Conservation (phyloP, 2,797 vertebrate genomes). For the Glyptemys insculpta region DNA sequence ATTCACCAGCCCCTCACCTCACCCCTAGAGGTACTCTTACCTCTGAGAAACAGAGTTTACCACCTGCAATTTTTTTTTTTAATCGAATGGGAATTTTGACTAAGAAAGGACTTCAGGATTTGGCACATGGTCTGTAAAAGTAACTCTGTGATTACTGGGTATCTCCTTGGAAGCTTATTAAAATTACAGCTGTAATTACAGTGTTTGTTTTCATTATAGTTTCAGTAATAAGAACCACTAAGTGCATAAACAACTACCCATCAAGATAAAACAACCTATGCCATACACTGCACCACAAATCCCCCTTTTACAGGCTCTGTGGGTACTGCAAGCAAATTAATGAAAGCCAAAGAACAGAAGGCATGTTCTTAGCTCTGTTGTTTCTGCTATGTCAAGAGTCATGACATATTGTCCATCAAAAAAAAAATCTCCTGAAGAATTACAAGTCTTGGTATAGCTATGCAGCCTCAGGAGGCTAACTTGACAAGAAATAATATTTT, state of each 20-base stretch:
- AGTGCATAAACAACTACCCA: not conserved
- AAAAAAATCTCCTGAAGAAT: not conserved
- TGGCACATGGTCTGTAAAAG: not conserved
- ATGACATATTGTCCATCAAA: not conserved
- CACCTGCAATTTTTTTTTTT: not conserved
- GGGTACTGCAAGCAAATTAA: not conserved
- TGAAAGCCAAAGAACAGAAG: not conserved
- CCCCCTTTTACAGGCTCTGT: not conserved
- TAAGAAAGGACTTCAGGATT: not conserved
- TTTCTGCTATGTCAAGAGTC: slow-evolving; percentile 1
- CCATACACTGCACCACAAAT: not conserved
- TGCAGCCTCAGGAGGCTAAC: not conserved
- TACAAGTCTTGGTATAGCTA: not conserved
- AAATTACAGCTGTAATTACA: not conserved
- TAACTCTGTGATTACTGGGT: not conserved
- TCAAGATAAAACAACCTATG: not conserved
- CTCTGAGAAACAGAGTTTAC: not conserved
- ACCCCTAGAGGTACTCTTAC: not conserved
- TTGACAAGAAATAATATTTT: slow-evolving; percentile 1
- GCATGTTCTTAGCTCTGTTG: not conserved
- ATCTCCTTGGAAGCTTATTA: not conserved
- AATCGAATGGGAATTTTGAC: not conserved
- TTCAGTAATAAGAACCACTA: not conserved
- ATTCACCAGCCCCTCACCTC: not conserved
- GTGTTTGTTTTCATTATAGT: not conserved